Conservation (phyloP, 2,888 invertebrate genomes). For the Auanema freiburgensis region DNA sequence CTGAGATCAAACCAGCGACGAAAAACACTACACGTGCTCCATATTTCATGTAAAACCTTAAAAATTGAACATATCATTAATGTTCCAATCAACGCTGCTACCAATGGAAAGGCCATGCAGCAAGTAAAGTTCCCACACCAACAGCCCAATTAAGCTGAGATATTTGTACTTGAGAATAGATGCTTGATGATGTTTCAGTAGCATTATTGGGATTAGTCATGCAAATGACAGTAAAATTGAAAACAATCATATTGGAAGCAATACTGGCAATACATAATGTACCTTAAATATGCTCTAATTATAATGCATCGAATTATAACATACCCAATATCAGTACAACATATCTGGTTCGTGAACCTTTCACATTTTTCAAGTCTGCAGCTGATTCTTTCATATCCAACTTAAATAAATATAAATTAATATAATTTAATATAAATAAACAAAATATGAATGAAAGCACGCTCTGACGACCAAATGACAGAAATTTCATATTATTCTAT, state of each 20-base stretch:
- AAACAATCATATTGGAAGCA: conserved; percentile 56
- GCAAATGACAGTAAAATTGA: conserved; percentile 59
- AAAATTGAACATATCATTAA: no score
- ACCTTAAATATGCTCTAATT: conserved; percentile 21
- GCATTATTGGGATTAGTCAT: conserved; percentile 29
- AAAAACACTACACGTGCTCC: conserved; percentile 55
- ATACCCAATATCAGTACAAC: conserved; percentile 41
- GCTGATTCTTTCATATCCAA: no score
- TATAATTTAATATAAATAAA: no score
- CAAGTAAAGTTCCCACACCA: conserved; percentile 48
- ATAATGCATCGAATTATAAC: conserved; percentile 5
- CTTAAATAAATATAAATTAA: no score
- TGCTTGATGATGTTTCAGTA: conserved; percentile 12
- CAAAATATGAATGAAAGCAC: neutral
- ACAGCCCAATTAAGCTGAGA: conserved; percentile 52
- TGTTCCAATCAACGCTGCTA: neutral
- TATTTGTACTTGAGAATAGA: conserved; percentile 40
- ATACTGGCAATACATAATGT: conserved; percentile 51
- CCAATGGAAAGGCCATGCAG: conserved; percentile 52
- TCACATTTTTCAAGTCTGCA: no score
- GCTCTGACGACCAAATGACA: no score
- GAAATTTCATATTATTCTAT: no score
- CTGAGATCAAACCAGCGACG: conserved; percentile 48
- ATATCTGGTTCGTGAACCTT: conserved; percentile 31
- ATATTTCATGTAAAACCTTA: conserved; percentile 49